Base-by-base conservation (phyloP, 2,888 invertebrate species). In the Acanthoscelides obtectus region DNA sequence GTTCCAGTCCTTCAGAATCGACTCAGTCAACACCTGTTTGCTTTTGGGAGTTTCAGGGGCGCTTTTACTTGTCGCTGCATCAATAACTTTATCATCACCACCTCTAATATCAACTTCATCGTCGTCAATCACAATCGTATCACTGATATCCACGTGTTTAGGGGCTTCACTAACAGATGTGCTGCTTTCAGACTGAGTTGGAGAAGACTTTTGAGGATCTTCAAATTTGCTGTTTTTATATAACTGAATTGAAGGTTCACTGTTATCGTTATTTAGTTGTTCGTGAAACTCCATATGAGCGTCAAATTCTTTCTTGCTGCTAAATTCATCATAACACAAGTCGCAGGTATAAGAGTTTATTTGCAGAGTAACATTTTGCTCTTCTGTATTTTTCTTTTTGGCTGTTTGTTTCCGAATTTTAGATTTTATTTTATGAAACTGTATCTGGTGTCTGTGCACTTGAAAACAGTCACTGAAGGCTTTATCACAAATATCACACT, bases 271-370 rank as follows among this genome's bases (percentile, higher is more conserved):
- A 19, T 76, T 75, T 20, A 77, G 25, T 63, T 76, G 70, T 72
- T 74, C 74, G 22, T 79, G 77, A 6, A 77, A 73, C 64, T 76
- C 73, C 67, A 77, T 77, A 69, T 82, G 82, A 20, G 68, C 73
- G 1, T 72, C 72, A 22, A 82, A 68, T 25, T 79, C 77, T 63
- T 78, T 77, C 71, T 77, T 72, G 4, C 77, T 72, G 20, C 75
- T 72, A 71, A 81, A 82, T 64, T 77, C 75, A 66, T 81, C 80
- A 22, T 80, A 81, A 71, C 82, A 82, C 4, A 78, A 72, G n/a
- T 79, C 77, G 64, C 80, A 80, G 21, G 76, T 75, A 21, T 17
- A 22, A 1, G 22, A 6, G 22, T 22, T 22, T 8, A 22, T 6
- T 22, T 22, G 20, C 20, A 12, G 1, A 22, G 22, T 17, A 5